Base-by-base conservation (phyloP, 2,888 invertebrate species). In the Bursaphelenchus okinawaensis region DNA sequence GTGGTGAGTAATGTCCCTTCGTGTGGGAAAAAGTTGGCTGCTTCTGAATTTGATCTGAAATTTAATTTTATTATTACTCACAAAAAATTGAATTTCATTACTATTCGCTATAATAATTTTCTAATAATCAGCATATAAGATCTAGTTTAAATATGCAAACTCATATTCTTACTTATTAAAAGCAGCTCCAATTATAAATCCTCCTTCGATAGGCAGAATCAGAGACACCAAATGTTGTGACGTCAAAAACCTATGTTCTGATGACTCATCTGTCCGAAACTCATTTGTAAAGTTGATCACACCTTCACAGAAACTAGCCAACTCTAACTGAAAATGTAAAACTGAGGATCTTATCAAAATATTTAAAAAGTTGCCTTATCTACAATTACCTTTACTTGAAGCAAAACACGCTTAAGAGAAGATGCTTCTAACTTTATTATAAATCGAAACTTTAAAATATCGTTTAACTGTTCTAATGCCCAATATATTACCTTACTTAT, bases 201-300 rank as follows among this genome's bases (percentile, higher is more conserved):
- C 68, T 7, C 72, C 66, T 20, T 71, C 52, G 55, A 63, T 28
- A 55, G 55, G 60, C 40, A 62, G 65, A 20, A 29, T 22, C 12
- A 61, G n/a, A 63, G 19, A 22, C 12, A 23, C 59, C 29, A 62
- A 20, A 9, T 63, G 62, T n/a, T 19, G 28, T 8, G 59, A 62
- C 7, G 50, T 22, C n/a, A 59, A 23, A 50, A 59, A 59, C 12
- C 60, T 31, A 63, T 62, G 63, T 19, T 55, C 19, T 9, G 28
- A 20, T 3, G 60, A 22, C 3, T 29, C 19, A 16, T 59, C 60
- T 24, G 40, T 50, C 1, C 24, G 19, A 60, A 81, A 78, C 40
- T 75, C 75, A 20, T 90, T 88, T 75, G 93, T 90, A 85, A 96
- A 96, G 83, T 92, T 91, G 56, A 93, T 90, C 62, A 95, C 90